Evolutionary conservation across 2,797 vertebrate genomes (phyloP), one percentile per base, ranked within the genome.

Genomic region (Micromesistius poutassou): DNA sequence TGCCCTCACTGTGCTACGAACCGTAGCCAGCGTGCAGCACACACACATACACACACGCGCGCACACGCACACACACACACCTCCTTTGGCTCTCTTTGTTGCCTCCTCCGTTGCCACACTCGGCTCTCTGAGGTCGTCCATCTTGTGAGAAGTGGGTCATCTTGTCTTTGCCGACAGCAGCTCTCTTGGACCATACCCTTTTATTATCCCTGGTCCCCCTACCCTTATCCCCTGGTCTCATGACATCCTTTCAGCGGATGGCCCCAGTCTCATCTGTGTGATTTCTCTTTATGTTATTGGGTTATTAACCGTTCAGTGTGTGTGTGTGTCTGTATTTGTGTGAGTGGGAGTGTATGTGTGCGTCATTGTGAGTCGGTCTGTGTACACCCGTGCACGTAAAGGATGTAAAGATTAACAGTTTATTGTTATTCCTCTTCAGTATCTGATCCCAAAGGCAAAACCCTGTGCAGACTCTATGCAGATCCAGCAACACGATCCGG

Each of bases 121-220:
- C 22, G 19, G 6, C 81, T 75, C 74, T 84, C 84, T 88, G 77
- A 79, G 80, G 81, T 79, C 38, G 40, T 75, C 85, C 84, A 81
- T 87, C 87, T 87, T 89, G 84, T 80, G 74, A 87, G 9, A 93
- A 92, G 77, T 93, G 85, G 93, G 92, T 87, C 92, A 91, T 76
- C 77, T 62, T 86, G 89, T 85, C 89, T 91, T 93, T 93, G 91
- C 89, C 89, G 85, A 81, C 77, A 85, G 86, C 86, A 77, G 4
- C 55, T 66, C 62, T 66, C 25, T 66, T 10, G 62, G 62, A 83
- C 85, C 80, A 76, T 72, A 72, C 66, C 81, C 75, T 84, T 89
- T 83, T 82, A 62, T 74, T 25, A 78, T 66, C 50, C 80, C 35
- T 25, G 35, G 76, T 71, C 75, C 36, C 62, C 4, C 33, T 35